A percentile compares a stretch with the other conserved stretches of the same genome.
Conservation (phyloP, 1,140 invertebrate species). For the Drosophila parvula region DNA sequence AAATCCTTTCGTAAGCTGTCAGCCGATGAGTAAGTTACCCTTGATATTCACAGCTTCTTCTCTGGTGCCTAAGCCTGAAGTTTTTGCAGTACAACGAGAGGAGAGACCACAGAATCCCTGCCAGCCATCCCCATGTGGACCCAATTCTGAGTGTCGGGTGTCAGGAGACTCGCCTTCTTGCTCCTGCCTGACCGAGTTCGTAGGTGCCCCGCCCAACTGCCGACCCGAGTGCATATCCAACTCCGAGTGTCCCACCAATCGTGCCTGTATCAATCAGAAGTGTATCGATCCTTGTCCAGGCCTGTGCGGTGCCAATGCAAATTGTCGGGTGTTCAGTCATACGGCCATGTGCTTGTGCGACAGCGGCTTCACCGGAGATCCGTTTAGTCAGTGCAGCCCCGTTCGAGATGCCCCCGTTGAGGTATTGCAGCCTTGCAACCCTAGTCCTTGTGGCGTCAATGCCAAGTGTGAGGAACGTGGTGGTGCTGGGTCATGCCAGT, state of each 20-base stretch:
- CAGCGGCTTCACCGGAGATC: constrained; percentile 86
- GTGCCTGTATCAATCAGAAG: constrained; percentile 87
- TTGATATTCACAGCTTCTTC: constrained; percentile 71
- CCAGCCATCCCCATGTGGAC: constrained; percentile 89
- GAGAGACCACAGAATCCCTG: constrained; percentile 86
- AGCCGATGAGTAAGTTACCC: constrained; percentile 83
- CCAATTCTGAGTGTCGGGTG: constrained; percentile 89
- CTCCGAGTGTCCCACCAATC: constrained; percentile 92
- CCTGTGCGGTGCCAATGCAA: constrained; percentile 69
- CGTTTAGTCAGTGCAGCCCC: constrained; percentile 86
- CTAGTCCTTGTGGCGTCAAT: constrained; percentile 89
- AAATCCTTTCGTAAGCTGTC: constrained; percentile 88
- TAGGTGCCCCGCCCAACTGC: constrained; percentile 91
- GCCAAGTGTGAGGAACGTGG: constrained; percentile 89
- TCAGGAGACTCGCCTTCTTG: constrained; percentile 88
- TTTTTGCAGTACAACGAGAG: constrained; percentile 82
- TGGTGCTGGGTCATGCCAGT: constrained; percentile 88
- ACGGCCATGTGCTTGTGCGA: constrained; percentile 85
- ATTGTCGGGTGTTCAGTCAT: constrained; percentile 78
- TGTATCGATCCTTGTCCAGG: constrained; percentile 85
- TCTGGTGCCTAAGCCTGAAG: not conserved
- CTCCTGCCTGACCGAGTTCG: constrained; percentile 89
- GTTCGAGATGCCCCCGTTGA: constrained; percentile 85
- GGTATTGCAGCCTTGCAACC: constrained; percentile 84
- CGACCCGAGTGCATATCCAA: constrained; percentile 92